A percentile compares a stretch with the other conserved stretches of the same genome.
Evolutionary conservation across 2,113 vertebrate genomes (phyloP).

Genomic region (Martes martes): DNA sequence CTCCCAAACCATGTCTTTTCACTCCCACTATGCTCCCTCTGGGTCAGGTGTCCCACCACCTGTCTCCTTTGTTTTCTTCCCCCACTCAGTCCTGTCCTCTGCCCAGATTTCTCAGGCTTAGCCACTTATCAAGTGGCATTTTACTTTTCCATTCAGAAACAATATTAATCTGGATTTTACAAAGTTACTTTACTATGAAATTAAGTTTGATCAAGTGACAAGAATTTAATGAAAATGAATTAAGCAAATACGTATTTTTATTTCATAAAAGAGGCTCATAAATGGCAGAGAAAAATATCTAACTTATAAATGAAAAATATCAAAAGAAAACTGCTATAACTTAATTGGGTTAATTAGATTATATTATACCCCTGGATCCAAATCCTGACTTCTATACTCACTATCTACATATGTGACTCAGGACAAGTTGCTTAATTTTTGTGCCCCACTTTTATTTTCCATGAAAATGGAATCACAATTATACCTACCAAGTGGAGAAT

Average conservation of each 20-base stretch:
- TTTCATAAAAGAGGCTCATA: background rate
- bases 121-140: background rate
- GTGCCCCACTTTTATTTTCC: background rate
- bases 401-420: background rate
- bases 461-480: background rate
- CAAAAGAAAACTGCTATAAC: background rate
- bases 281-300: background rate
- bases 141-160: background rate
- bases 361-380: rapidly evolving
- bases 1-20: background rate
- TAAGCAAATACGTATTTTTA: background rate
- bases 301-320: background rate
- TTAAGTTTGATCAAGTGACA: background rate
- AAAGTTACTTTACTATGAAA: background rate
- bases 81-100: rapidly evolving
- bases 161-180: background rate
- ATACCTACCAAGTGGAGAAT: background rate
- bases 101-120: background rate
- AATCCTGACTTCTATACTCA: background rate
- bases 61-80: rapidly evolving
- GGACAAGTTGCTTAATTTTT: background rate
- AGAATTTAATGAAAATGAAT: background rate
- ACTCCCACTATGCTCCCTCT: rapidly evolving
- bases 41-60: rapidly evolving
- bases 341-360: background rate